Percentiles rank a stretch among this genome's conserved stretches.
Evolutionary conservation across 2,797 vertebrate species (phyloP).

Genomic region (Helostoma temminkii): DNA sequence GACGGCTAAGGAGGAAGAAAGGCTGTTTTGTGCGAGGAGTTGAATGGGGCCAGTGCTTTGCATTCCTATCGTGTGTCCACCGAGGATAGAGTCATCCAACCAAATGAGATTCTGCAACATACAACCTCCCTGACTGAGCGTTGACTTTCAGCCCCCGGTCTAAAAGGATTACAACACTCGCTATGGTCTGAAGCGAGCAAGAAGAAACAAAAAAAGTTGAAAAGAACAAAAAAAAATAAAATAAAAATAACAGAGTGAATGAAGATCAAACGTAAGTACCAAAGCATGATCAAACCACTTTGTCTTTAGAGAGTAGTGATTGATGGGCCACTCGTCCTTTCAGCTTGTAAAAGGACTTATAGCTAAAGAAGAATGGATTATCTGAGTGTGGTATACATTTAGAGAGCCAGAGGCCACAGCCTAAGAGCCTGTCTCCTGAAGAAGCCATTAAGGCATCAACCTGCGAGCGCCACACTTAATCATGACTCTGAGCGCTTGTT

Average conservation of each 20-base stretch:
- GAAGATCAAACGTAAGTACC: constrained; percentile 71
- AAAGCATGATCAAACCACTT: constrained; percentile 72
- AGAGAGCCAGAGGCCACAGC: constrained; percentile 61
- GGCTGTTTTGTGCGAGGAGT: constrained; percentile 70
- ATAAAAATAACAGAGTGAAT: constrained; percentile 29
- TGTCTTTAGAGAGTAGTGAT: constrained; percentile 69
- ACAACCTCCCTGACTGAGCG: constrained; percentile 66
- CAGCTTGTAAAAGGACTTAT: constrained; percentile 69
- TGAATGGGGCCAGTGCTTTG: constrained; percentile 74
- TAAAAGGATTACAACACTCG: constrained; percentile 76
- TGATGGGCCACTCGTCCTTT: constrained; percentile 75
- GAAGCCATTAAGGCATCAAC: constrained; percentile 73
- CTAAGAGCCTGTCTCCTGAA: constrained; percentile 65
- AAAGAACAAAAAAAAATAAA: constrained; percentile 29
- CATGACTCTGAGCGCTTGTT: constrained; percentile 61
- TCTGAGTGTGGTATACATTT: constrained; percentile 66
- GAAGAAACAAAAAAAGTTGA: constrained; percentile 39
- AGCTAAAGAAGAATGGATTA: constrained; percentile 73
- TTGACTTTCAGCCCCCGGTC: constrained; percentile 76
- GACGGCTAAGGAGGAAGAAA: constrained; percentile 71
- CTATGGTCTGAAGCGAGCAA: constrained; percentile 23
- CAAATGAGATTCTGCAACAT: constrained; percentile 79
- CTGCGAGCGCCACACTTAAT: constrained; percentile 69
- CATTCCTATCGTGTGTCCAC: constrained; percentile 71
- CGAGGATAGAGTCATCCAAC: constrained; percentile 76